These are phyloP conservation scores for Rhyacophila evoluta DNA, from an alignment of 2,888 invertebrate species.

Conservation along the genomic window DNA sequence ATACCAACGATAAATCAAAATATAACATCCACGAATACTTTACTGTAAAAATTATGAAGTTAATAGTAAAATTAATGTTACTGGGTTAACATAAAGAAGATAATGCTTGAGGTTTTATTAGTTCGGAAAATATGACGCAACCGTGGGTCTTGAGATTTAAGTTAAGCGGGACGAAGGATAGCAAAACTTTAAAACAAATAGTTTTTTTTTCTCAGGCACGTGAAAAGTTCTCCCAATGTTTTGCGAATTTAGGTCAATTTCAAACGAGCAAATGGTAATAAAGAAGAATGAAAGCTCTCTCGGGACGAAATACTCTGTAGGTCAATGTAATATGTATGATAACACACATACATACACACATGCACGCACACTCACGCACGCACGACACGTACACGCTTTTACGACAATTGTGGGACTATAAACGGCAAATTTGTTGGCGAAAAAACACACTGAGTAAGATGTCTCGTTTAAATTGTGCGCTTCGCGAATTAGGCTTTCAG, in stretches of 20 bases:
- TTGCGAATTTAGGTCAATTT: background rate
- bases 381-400: background rate
- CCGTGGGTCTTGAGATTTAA: too few relatives aligned
- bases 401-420: background rate
- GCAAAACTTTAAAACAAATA: too few relatives aligned
- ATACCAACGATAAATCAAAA: too few relatives aligned
- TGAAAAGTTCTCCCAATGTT: background rate
- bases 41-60: too few relatives aligned
- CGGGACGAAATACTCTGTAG: background rate
- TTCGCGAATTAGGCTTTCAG: background rate
- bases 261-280: background rate
- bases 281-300: background rate
- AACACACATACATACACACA: background rate
- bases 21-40: too few relatives aligned
- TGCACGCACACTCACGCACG: too few relatives aligned
- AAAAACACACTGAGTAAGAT: background rate
- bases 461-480: background rate
- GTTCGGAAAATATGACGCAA: too few relatives aligned
- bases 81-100: too few relatives aligned
- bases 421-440: slow-evolving; percentile 7
- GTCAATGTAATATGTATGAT: background rate
- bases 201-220: too few relatives aligned
- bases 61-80: too few relatives aligned
- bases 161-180: too few relatives aligned
- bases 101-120: too few relatives aligned